Base-by-base conservation (phyloP, 2,797 vertebrate species). In the Mormyrus proboscirostris region DNA sequence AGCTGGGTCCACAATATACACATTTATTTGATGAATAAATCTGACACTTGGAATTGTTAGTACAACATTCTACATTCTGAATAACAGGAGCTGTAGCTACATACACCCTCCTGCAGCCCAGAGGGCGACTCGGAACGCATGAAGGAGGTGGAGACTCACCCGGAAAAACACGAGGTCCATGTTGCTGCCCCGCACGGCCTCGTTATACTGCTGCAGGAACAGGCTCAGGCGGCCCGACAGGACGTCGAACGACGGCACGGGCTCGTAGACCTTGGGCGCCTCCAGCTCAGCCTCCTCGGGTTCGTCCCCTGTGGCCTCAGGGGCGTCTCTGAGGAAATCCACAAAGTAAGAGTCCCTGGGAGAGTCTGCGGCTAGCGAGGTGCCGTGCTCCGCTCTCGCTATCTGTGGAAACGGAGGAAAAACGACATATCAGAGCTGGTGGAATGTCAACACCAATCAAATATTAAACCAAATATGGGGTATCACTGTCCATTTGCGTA, bases 141-240 rank as follows among this genome's bases (percentile, higher is more conserved):
- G 14, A 41, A 19, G 14, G 73, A 19, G 73, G 29, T 0, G 19
- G 47, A 12, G 47, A 0, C 82, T 50, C 47, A 97, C 97, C 96
- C 95, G 95, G 90, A 97, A 97, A 93, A 97, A 97, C 49, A 97
- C 97, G 89, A 97, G 94, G 93, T 97, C 96, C 96, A 97, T 96
- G 88, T 93, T 93, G 88, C 95, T 93, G 89, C 96, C 96, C 92
- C 96, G 95, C 90, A 95, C 92, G 1, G 93, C 93, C 89, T 97
- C 97, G 65, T 97, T 97, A 92, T 97, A 97, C 90, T 96, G 97
- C 51, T 95, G 94, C 93, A 96, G 94, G 91, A 96, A 97, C 33
- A 92, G 73, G 4, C 87, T 90, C 88, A 97, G 93, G 10, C 95
- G 95, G 90, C 96, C 95, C 2, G 95, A 93, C 91, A 97, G 93